Evolutionary conservation across 2,888 invertebrate species (phyloP).

Genomic region (Eustalomyia histrio): DNA sequence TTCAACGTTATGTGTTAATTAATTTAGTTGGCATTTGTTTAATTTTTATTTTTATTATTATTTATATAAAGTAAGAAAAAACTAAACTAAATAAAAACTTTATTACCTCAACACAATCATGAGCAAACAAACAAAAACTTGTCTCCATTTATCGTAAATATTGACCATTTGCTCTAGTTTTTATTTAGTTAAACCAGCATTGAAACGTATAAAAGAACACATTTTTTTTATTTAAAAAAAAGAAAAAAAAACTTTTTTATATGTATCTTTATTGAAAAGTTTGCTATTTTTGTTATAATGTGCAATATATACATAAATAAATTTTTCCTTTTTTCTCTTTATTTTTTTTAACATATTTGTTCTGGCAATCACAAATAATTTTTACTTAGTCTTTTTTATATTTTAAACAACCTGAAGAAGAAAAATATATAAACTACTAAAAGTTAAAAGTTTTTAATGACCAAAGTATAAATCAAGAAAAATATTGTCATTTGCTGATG

Average conservation of each 20-base stretch:
- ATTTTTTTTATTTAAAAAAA: not conserved
- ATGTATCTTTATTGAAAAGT: no score
- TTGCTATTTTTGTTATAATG: no score
- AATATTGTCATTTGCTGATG: constrained; percentile 46
- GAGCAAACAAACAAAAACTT: not conserved
- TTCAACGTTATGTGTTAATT: no score
- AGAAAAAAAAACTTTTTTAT: no score
- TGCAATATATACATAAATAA: no score
- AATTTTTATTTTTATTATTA: no score
- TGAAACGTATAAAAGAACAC: not conserved
- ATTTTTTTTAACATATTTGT: not conserved
- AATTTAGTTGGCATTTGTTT: no score
- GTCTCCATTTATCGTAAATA: not conserved
- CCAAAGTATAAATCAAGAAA: constrained; percentile 59
- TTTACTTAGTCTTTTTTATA: not conserved
- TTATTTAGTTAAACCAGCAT: not conserved
- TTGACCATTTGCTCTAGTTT: not conserved
- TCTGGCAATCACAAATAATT: not conserved
- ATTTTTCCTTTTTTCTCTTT: not conserved
- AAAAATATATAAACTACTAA: not conserved
- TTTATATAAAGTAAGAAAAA: not conserved
- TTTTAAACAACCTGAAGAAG: not conserved
- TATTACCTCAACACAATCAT: not conserved
- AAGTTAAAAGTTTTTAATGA: constrained; percentile 51
- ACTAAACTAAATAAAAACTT: no score